Percentiles rank a stretch among this genome's conserved stretches.
phyloP scores from a whole-genome alignment of 1,140 invertebrate species.

The Pinna nobilis region DNA sequence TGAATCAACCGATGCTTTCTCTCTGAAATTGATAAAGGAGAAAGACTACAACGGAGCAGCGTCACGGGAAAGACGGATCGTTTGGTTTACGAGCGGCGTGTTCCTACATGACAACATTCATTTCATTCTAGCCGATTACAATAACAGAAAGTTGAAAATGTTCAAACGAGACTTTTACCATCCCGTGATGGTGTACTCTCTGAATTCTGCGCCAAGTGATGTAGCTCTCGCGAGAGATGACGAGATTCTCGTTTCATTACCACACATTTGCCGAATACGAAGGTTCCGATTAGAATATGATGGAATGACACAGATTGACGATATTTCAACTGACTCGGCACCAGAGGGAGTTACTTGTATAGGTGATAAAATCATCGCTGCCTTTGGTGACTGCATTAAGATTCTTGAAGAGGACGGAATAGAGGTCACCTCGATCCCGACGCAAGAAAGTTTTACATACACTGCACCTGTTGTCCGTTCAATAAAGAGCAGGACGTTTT shows the following conservation, averaged over 20 bases:
- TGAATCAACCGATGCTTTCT: not conserved
- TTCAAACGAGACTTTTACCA: slow-evolving; percentile 9
- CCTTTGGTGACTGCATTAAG: slow-evolving; percentile 12
- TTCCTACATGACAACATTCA: not conserved
- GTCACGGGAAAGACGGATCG: not conserved
- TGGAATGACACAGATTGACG: not conserved
- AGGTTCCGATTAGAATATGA: not conserved
- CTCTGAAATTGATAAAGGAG: slow-evolving; percentile 11
- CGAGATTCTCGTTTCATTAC: slow-evolving; percentile 5
- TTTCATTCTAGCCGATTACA: slow-evolving; percentile 12
- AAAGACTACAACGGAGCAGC: slow-evolving; percentile 13
- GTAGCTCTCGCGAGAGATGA: not conserved
- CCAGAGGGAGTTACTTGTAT: slow-evolving; percentile 7
- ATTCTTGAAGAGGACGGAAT: not conserved
- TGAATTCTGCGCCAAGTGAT: slow-evolving; percentile 13
- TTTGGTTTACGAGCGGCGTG: slow-evolving; percentile 10
- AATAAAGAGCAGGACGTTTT: not conserved
- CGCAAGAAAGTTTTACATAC: slow-evolving; percentile 1
- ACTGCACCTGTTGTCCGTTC: slow-evolving; percentile 3
- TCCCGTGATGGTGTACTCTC: slow-evolving; percentile 1
- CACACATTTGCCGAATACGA: not conserved
- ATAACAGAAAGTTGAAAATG: slow-evolving; percentile 5
- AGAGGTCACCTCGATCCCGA: slow-evolving; percentile 1
- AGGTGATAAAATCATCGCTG: not conserved
- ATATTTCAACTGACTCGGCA: not conserved